Percentiles rank a stretch among this genome's conserved stretches.
These are phyloP conservation scores for Ophiodon elongatus DNA, from an alignment of 2,113 vertebrate genomes.

Conservation along the genomic window DNA sequence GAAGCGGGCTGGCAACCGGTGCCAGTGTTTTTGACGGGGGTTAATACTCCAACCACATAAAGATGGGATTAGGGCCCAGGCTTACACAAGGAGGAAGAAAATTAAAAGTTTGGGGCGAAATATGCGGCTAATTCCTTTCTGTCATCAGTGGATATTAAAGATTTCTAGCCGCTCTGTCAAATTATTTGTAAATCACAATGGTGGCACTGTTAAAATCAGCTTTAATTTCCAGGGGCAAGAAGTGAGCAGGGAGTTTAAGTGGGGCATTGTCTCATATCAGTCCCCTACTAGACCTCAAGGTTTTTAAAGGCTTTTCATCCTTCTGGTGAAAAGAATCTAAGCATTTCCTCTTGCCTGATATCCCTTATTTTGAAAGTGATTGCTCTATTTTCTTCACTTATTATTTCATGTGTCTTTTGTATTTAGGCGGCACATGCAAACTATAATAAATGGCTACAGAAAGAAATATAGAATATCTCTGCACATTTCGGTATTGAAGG, in stretches of 20 bases:
- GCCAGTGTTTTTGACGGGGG: conserved; percentile 73
- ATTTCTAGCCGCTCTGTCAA: conserved; percentile 85
- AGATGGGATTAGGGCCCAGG: conserved; percentile 88
- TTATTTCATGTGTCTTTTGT: neutral
- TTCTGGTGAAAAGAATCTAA: conserved; percentile 35
- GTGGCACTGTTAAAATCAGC: conserved; percentile 89
- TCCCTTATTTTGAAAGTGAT: neutral
- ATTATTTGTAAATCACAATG: conserved; percentile 91
- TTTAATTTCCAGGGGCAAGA: conserved; percentile 86
- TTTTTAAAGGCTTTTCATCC: conserved; percentile 62
- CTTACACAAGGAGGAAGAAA: conserved; percentile 85
- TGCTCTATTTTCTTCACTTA: neutral
- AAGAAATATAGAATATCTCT: neutral
- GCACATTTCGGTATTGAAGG: neutral
- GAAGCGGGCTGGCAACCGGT: conserved; percentile 68
- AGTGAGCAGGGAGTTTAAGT: conserved; percentile 74
- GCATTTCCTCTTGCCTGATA: neutral
- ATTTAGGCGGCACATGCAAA: neutral
- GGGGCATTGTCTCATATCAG: conserved; percentile 77
- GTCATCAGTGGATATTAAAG: conserved; percentile 99
- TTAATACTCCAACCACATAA: conserved; percentile 83
- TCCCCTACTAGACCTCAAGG: conserved; percentile 64
- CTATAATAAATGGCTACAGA: neutral
- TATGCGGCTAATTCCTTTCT: conserved; percentile 96
- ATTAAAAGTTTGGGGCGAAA: conserved; percentile 87